Base-by-base conservation (phyloP, 2,113 vertebrate genomes). In the Urocitellus parryii region DNA sequence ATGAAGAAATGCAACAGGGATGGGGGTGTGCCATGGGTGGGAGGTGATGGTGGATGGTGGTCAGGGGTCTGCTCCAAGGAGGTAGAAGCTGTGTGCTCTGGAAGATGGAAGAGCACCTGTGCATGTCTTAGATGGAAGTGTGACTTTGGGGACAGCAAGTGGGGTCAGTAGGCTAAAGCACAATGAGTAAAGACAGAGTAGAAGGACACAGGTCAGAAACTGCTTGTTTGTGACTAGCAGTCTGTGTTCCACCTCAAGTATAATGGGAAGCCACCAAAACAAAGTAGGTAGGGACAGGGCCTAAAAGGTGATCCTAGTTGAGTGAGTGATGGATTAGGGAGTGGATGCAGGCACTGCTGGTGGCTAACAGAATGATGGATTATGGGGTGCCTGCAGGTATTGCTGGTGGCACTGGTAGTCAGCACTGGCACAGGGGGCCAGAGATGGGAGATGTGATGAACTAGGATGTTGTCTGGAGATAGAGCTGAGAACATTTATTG, bases 31-130 rank as follows among this genome's bases (percentile, higher is more conserved):
- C 24, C 29, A 2, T 1, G 25, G 7, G 3, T 12, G 13, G 34
- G 16, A 45, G 29, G 63, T 12, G 29, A 18, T 25, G 7, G 4
- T 18, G 78, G 42, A 83, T 34, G 16, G 67, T 22, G 4, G 37
- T 7, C 34, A 20, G 37, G 61, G 3, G 27, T 24, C 25, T 42
- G 42, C 2, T 67, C 34, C 1, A 0, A 27, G 65, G 42, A 89
- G 37, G 12, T 3, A 3, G 74, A 1, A 34, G 42, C 74, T 0
- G 0, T n/a, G 27, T 3, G 32, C 24, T 2, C 32, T 17, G 0
- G 1, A 8, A 63, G 65, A 27, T 20, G 8, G 25, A 65, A 51
- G 42, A 80, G 29, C 9, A 29, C 1, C 61, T 5, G 16, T 0
- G 3, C 29, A 51, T 10, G 12, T 27, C 29, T 34, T 7, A 18